Evolutionary conservation across 2,797 vertebrate species (phyloP), one percentile per base, ranked within the genome.

Genomic region (Notolabrus celidotus): DNA sequence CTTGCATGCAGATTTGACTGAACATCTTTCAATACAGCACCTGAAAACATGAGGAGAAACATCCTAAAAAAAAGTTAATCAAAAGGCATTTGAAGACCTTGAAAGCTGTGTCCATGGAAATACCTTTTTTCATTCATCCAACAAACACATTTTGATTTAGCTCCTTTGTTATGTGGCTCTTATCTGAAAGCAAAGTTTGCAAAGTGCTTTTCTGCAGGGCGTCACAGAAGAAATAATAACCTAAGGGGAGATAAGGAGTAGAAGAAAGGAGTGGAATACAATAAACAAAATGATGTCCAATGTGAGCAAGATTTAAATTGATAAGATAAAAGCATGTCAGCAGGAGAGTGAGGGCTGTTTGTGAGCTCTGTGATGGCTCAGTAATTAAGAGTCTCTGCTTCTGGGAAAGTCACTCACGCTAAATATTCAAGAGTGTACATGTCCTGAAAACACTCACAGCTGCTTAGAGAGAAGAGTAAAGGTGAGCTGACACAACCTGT

Each of bases 361-460:
- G 31, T 58, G 58, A 71, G 33, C 9, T 23, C 41, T 19, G 47
- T 49, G 41, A 58, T 56, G 36, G 52, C 66, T 9, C 47, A 16
- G 25, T 71, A 42, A 80, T 72, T 47, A 84, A 52, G 42, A 67
- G 47, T 20, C 53, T 47, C 36, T 34, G 14, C 58, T 62, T 53
- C 41, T 66, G 29, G 53, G 71, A 55, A 74, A 60, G 19, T 12
- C 11, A 29, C 33, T 25, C 22, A 25, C n/a, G n/a, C 23, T 31
- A 62, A 79, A 79, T 73, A 81, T 77, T 79, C 51, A 70, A 27
- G 38, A 23, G 53, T 9, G 3, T 11, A 31, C 15, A 45, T 17
- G 27, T 53, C 67, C 56, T 71, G 39, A 33, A 43, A 73, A 31
- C 15, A 4, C 64, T 74, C 8, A 1, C 7, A 53, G 51, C 23